A percentile compares a stretch with the other conserved stretches of the same genome.
These are phyloP conservation scores for Barypeithes pellucidus DNA, from an alignment of 2,888 invertebrate species.

Conservation along the genomic window DNA sequence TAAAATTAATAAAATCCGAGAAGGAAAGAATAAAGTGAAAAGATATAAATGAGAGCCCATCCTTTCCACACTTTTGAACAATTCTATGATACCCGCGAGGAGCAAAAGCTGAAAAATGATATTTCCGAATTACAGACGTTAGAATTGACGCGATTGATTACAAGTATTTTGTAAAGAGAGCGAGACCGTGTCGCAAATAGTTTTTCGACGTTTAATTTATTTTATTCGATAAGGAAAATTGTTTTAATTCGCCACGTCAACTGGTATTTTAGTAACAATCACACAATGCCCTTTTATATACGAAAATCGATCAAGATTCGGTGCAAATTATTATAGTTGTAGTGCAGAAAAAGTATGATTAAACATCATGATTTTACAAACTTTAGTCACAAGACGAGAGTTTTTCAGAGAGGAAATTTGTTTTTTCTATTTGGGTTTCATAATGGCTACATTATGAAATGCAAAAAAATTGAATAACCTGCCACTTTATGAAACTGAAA, in stretches of 20 bases:
- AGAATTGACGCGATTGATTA: conserved; percentile 31
- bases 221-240: conserved; percentile 33
- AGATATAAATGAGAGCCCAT: conserved; percentile 28
- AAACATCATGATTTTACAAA: too few relatives aligned
- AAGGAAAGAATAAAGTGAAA: conserved; percentile 19
- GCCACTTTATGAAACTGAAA: too few relatives aligned
- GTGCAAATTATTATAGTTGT: too few relatives aligned
- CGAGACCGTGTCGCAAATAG: conserved; percentile 30
- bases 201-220: conserved; percentile 42
- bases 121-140: conserved; percentile 46
- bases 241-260: conserved; percentile 20
- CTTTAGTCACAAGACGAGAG: too few relatives aligned
- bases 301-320: too few relatives aligned
- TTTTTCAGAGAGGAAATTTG: too few relatives aligned
- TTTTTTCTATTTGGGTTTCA: too few relatives aligned
- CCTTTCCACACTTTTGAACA: conserved; percentile 26
- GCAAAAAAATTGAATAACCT: too few relatives aligned
- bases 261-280: not conserved
- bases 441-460: too few relatives aligned
- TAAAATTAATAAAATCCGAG: conserved; percentile 20
- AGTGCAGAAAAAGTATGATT: too few relatives aligned
- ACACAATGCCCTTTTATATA: too few relatives aligned
- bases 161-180: conserved; percentile 32
- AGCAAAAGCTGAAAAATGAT: conserved; percentile 41
- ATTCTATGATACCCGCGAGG: conserved; percentile 26